Base-by-base conservation (phyloP, 2,797 vertebrate species). In the Selene dorsalis region DNA sequence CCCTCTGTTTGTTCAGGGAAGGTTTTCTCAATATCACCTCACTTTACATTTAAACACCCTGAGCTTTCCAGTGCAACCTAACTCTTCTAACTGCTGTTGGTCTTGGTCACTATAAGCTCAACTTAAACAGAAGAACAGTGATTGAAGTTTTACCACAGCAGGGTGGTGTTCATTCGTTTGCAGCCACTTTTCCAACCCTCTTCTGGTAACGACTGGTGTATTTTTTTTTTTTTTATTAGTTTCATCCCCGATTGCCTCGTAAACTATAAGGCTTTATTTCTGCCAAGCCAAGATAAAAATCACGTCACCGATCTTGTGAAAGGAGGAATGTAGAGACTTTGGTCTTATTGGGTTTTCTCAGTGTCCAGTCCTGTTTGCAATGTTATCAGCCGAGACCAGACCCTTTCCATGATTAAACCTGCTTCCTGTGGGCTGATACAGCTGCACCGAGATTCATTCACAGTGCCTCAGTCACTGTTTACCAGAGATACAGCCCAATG, bases 351-450 rank as follows among this genome's bases (percentile, higher is more conserved):
- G 75, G 84, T 82, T 84, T 75, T 65, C 69, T 73, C 64, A 4
- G 11, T n/a, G 39, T 65, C 66, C 22, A n/a, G 43, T 65, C 66
- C 22, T 82, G 75, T 84, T 82, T 65, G 53, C 66, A 30, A 50
- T 77, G 85, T 91, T 90, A 92, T 93, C 89, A 87, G 80, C 17
- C 26, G 52, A 83, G 52, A 75, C 70, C 90, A 92, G 89, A 86
- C 79, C 64, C 62, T 83, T 83, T 67, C 75, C 65, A 35, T 73
- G 65, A 88, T 79, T 83, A 72, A 71, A 80, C 62, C 77, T 67
- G 75, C 81, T 77, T 85, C 80, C 84, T 71, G 66, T 82, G 61
- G 50, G 70, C 73, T 66, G 67, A 69, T 43, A 65, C 52, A 43
- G 39, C 65, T 43, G 79, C 22, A 2, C 41, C 66, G 43, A 76